Evolutionary conservation across 2,888 invertebrate genomes (phyloP).

Genomic region (Tolmerus cingulatus): DNA sequence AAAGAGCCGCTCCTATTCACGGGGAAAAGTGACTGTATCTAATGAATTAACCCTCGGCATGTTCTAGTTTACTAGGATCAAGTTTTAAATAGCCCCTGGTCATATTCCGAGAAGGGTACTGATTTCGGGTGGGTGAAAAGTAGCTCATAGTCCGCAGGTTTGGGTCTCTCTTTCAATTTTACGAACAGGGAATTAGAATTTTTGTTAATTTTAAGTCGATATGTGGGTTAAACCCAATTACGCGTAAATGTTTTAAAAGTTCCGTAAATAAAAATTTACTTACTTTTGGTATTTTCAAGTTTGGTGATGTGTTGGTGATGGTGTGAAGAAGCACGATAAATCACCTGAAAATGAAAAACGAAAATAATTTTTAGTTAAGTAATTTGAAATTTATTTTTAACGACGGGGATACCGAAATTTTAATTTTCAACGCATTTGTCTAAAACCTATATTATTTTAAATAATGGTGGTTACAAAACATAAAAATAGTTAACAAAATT

Average conservation of each 20-base stretch:
- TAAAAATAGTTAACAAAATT: too few relatives aligned
- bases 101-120: slow-evolving; percentile 26
- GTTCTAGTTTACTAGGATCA: slow-evolving; percentile 31
- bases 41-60: slow-evolving; percentile 37
- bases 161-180: background rate
- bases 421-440: too few relatives aligned
- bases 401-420: too few relatives aligned
- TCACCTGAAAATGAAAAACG: slow-evolving; percentile 40
- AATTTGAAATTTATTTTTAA: too few relatives aligned
- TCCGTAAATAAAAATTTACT: background rate
- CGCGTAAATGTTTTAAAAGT: background rate
- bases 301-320: slow-evolving; percentile 47
- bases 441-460: too few relatives aligned
- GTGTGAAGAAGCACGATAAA: slow-evolving; percentile 42
- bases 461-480: too few relatives aligned
- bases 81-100: slow-evolving; percentile 22
- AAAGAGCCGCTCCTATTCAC: background rate
- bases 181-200: background rate
- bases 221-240: background rate
- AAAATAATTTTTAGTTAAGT: background rate
- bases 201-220: background rate
- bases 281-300: background rate
- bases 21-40: slow-evolving; percentile 31
- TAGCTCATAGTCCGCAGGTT: background rate
- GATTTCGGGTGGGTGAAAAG: background rate